Base-by-base conservation (phyloP, 1,140 invertebrate species). In the Amyelois transitella region DNA sequence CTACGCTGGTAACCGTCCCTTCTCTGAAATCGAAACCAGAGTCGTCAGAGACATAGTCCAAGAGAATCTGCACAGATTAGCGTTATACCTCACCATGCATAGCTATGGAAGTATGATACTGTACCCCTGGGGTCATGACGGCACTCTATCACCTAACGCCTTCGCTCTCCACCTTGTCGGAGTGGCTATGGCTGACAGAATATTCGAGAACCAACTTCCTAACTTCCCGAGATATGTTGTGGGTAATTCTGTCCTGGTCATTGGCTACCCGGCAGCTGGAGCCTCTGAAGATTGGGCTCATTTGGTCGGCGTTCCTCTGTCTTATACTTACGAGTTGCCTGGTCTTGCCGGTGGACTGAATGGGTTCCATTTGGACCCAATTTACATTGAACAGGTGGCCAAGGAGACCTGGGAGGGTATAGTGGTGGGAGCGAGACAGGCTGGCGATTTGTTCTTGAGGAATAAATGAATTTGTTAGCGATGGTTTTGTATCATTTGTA, bases 11-110 rank as follows among this genome's bases (percentile, higher is more conserved):
- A 71, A 82, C 0, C 67, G 64, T 2, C 65, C 93, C 0, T 95
- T 95, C 69, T 95, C 94, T 0, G 95, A 96, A 81, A 77, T 89
- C 0, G 95, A 96, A 78, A 91, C 91, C 0, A 74, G 70, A 18
- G 88, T 90, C 8, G 76, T 94, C 0, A 75, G 90, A 1, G 86
- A 92, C 47, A 89, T 90, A 10, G 59, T 92, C 0, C 52, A 81
- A 5, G 61, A 80, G 1, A 61, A 90, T 18, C 76, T 89, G 17
- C 69, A 77, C 7, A 72, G 85, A 2, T 76, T 91, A 1, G 89
- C 90, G 56, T 72, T 91, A 21, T 94, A 93, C 60, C 53, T 94
- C 1, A 90, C 91, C 1, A 77, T 94, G 28, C 93, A 94, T 47
- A 90, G 90, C 43, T 91, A 86, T 51, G 91, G 91, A 17, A 84